These are phyloP conservation scores for Gorsachius magnificus DNA, from an alignment of 2,797 vertebrate species.

Conservation along the genomic window DNA sequence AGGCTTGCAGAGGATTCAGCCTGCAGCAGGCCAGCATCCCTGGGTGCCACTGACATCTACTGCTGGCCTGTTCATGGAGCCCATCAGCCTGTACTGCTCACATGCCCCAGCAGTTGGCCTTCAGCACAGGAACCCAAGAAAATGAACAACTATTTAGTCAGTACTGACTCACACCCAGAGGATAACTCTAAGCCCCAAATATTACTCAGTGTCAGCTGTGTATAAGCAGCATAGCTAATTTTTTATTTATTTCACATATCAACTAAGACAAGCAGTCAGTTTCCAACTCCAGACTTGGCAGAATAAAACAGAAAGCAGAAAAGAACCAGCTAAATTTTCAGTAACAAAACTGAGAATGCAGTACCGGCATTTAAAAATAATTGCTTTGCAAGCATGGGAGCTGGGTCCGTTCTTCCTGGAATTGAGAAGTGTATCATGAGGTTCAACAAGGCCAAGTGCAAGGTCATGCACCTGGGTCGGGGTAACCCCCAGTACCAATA, in stretches of 20 bases:
- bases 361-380: background rate
- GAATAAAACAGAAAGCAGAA: background rate
- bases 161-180: background rate
- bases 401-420: background rate
- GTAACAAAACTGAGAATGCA: background rate
- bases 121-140: background rate
- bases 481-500: too few relatives aligned
- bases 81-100: background rate
- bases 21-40: background rate
- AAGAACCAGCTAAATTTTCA: background rate
- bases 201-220: background rate
- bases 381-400: background rate
- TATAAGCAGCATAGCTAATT: background rate
- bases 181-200: background rate
- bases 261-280: background rate
- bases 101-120: rapidly evolving
- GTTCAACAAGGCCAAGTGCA: too few relatives aligned
- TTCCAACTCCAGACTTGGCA: background rate
- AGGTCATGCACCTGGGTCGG: too few relatives aligned
- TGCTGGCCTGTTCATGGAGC: background rate
- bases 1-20: background rate
- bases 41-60: background rate
- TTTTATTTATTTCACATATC: background rate
- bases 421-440: background rate
- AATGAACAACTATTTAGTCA: background rate